Evolutionary conservation across 2,888 invertebrate species (phyloP), one percentile per base, ranked within the genome.

Genomic region (Drosophila seclusa): DNA sequence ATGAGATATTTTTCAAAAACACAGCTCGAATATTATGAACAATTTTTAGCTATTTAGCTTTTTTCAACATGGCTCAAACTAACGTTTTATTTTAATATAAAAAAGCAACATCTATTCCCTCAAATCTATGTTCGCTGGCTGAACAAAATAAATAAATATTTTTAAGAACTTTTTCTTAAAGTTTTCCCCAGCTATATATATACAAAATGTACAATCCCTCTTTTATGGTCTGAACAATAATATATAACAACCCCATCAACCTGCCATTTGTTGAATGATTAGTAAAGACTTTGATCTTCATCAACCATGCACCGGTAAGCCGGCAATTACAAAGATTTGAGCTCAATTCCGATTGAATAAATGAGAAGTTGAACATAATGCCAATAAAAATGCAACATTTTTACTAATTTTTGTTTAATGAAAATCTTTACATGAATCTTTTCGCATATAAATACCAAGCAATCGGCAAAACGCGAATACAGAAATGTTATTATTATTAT

Each of bases 401-500:
- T 66, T 61, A 50, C 65, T 77, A 64, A n/a, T 55, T 64, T 52
- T 50, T 65, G 38, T 76, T 76, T 64, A 76, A 68, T 80, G 67
- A 76, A 61, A 63, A 53, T 70, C 64, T 61, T 54, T 53, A 58
- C 74, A 50, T 70, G 40, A 36, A 50, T 55, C 50, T 62, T 45
- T 11, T 58, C 29, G 62, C 21, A 7, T 32, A 45, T 40, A 24
- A 42, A 53, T 49, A 42, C 13, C 29, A 68, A 52, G 54, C 40
- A 65, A 60, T 55, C 27, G 53, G 32, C 32, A 60, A 40, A 54
- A 71, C 21, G 16, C 29, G 40, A 55, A 42, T 65, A 36, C 34
- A 27, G 53, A 49, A 69, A 13, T 45, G 40, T 52, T 21, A 1
- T 49, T 42, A 13, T 21, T 42, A 13, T 21, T 32, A 38, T 29